Percentiles rank a stretch among this genome's conserved stretches.
Evolutionary conservation across 2,888 invertebrate genomes (phyloP).

Genomic region (Syrista parreyssii): DNA sequence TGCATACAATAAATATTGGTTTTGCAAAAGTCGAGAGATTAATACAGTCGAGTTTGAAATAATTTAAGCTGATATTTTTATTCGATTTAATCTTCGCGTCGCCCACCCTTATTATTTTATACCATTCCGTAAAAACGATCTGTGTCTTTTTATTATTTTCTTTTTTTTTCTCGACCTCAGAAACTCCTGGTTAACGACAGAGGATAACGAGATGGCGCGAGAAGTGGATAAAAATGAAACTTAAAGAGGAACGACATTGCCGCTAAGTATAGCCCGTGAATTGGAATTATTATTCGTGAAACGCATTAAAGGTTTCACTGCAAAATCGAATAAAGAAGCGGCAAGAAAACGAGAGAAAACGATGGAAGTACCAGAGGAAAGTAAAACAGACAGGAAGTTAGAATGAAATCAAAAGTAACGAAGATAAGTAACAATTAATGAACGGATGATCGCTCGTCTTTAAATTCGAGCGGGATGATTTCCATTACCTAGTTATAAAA

Average conservation of each 20-base stretch:
- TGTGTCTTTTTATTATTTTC: not conserved
- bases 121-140: not conserved
- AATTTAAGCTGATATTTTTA: no score
- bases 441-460: not conserved
- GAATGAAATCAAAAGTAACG: no score
- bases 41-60: no score
- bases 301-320: not conserved
- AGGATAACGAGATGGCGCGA: not conserved
- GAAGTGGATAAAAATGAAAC: not conserved
- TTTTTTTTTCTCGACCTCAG: not conserved
- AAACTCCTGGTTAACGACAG: not conserved
- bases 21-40: not conserved
- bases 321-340: not conserved
- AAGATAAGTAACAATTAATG: not conserved
- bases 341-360: not conserved
- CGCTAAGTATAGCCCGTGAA: not conserved
- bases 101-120: not conserved
- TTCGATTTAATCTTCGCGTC: no score
- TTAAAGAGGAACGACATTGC: not conserved
- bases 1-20: not conserved
- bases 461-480: not conserved
- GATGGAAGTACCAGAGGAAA: no score
- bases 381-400: no score
- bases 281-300: not conserved
- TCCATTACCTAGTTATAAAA: not conserved